These are phyloP conservation scores for Caprella mutica DNA, from an alignment of 2,888 invertebrate genomes.

Conservation along the genomic window DNA sequence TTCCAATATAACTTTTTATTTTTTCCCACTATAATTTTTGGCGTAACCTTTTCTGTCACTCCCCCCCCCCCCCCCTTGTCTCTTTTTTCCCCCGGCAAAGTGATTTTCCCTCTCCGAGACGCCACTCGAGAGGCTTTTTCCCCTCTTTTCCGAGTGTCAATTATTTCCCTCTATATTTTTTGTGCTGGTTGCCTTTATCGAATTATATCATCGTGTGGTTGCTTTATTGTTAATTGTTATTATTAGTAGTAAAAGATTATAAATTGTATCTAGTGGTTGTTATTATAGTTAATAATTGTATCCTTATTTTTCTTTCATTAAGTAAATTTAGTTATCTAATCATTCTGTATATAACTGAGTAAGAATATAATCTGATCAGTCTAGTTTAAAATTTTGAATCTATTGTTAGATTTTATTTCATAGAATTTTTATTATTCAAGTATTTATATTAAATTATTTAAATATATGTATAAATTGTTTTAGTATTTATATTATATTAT, in stretches of 20 bases:
- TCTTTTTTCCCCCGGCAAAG: too few species aligned
- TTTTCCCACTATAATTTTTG: too few species aligned
- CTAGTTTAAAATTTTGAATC: not conserved
- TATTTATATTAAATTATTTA: not conserved
- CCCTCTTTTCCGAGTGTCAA: too few species aligned
- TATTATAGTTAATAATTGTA: not conserved
- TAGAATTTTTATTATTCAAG: not conserved
- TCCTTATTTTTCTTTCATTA: not conserved
- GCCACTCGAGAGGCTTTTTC: too few species aligned
- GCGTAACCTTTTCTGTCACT: too few species aligned
- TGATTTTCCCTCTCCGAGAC: too few species aligned
- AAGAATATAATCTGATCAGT: not conserved
- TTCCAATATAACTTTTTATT: not conserved
- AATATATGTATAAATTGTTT: not conserved
- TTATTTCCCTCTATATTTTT: too few species aligned
- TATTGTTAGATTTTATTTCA: not conserved
- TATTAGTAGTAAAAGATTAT: not conserved
- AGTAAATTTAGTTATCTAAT: not conserved
- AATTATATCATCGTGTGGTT: too few species aligned
- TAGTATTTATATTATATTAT: not conserved
- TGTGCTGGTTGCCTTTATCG: too few species aligned
- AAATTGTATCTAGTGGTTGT: not conserved
- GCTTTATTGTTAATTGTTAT: too few species aligned
- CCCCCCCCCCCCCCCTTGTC: too few species aligned
- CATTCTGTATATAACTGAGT: not conserved